Evolutionary conservation across 2,888 invertebrate species (phyloP).

Genomic region (Morinoia aosen): DNA sequence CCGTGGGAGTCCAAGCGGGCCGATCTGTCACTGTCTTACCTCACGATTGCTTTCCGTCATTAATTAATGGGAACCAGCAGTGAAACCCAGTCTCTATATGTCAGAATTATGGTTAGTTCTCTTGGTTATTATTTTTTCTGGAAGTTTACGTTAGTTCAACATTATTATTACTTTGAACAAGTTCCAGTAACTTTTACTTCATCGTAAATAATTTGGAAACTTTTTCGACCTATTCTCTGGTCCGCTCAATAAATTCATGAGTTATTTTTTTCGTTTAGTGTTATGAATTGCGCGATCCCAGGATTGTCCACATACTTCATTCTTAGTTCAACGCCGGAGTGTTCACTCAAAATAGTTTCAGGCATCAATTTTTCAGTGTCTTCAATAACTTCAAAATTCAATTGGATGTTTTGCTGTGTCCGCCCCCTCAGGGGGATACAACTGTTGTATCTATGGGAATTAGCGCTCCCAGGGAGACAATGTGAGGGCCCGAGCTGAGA

Average conservation of each 20-base stretch:
- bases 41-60: neutral
- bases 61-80: neutral
- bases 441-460: too few species aligned
- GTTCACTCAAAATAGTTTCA: too few species aligned
- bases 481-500: too few species aligned
- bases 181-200: neutral
- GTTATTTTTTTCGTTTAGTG: neutral
- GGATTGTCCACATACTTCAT: neutral
- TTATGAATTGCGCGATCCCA: neutral
- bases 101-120: too few species aligned
- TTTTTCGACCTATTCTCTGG: neutral
- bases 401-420: too few species aligned
- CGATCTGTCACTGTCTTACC: neutral
- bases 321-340: neutral
- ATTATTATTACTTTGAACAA: neutral
- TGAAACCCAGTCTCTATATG: neutral
- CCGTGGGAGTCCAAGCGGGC: neutral
- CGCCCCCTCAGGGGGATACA: too few species aligned
- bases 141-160: neutral
- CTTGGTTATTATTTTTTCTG: neutral
- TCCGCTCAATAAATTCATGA: neutral
- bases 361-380: too few species aligned
- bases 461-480: too few species aligned
- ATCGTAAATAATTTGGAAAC: neutral
- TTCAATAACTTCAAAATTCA: too few species aligned